A percentile compares a stretch with the other conserved stretches of the same genome.
phyloP scores from a whole-genome alignment of 2,797 vertebrate genomes.

The Acanthopagrus latus region DNA sequence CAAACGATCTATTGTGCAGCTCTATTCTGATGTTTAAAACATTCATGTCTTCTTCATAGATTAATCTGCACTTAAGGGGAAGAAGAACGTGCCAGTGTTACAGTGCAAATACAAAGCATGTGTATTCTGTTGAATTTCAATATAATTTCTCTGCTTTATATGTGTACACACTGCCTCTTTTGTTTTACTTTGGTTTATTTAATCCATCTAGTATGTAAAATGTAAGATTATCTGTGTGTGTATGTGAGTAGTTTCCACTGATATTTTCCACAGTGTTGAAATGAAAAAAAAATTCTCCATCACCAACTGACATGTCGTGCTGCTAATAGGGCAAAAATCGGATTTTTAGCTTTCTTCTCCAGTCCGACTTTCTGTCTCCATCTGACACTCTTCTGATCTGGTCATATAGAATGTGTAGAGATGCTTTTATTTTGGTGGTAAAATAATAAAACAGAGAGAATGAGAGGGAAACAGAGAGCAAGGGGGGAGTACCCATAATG shows the following conservation, averaged over 20 bases:
- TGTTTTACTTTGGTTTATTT: not conserved
- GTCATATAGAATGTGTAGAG: not conserved
- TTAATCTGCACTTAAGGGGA: too few relatives aligned
- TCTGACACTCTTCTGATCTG: not conserved
- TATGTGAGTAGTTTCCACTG: not conserved
- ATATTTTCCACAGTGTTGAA: constrained; percentile 6
- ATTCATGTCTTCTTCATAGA: too few relatives aligned
- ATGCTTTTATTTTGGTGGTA: constrained; percentile 32
- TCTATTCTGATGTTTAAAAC: too few relatives aligned
- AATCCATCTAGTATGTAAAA: not conserved
- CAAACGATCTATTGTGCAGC: too few relatives aligned
- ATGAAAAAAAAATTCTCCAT: constrained; percentile 6
- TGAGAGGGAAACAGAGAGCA: not conserved
- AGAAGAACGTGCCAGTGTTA: too few relatives aligned
- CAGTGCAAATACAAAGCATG: too few relatives aligned
- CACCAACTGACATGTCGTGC: not conserved
- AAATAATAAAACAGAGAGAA: constrained; percentile 8
- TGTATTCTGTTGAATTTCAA: too few relatives aligned
- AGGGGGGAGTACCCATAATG: constrained; percentile 31
- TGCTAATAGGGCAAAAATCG: not conserved
- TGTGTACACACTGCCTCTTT: not conserved
- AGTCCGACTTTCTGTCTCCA: not conserved
- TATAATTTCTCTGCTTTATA: too few relatives aligned
- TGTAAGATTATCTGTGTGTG: not conserved
- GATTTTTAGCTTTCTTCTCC: not conserved